Percentiles rank a stretch among this genome's conserved stretches.
Conservation (phyloP, 2,113 vertebrate genomes). For the Zosterops japonicus region DNA sequence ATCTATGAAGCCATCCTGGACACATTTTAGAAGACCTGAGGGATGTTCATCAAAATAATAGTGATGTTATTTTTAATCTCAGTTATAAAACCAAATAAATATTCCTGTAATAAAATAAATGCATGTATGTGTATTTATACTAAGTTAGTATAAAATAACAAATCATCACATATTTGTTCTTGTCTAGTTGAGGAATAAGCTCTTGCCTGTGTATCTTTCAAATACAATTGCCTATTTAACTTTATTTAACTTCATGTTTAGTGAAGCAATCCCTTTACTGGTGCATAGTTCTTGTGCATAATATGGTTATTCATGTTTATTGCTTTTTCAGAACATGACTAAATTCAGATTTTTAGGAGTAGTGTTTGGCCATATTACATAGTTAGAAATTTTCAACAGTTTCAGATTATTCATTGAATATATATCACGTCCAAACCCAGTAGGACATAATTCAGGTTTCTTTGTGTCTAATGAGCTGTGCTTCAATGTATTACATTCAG, state of each 20-base stretch:
- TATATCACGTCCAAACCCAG: not conserved
- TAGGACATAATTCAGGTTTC: conserved; percentile 11
- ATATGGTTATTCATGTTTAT: not conserved
- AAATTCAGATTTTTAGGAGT: not conserved
- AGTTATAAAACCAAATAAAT: not conserved
- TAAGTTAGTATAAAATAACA: not conserved
- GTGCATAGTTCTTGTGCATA: not conserved
- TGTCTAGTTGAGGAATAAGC: not conserved
- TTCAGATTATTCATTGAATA: conserved; percentile 38
- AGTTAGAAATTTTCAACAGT: not conserved
- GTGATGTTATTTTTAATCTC: not conserved
- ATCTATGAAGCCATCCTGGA: not conserved
- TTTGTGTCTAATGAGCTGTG: conserved; percentile 12
- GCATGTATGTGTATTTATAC: not conserved
- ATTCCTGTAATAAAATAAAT: not conserved
- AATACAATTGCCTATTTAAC: not conserved
- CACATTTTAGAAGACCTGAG: not conserved
- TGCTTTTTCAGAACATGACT: not conserved
- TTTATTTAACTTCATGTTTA: not conserved
- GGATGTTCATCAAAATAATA: not conserved
- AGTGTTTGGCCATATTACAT: not conserved
- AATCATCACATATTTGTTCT: not conserved
- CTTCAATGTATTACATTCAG: not conserved
- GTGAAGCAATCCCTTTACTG: not conserved
- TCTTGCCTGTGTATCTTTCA: not conserved